phyloP scores from a whole-genome alignment of 2,113 vertebrate species.

The Eulacestoma nigropectus region DNA sequence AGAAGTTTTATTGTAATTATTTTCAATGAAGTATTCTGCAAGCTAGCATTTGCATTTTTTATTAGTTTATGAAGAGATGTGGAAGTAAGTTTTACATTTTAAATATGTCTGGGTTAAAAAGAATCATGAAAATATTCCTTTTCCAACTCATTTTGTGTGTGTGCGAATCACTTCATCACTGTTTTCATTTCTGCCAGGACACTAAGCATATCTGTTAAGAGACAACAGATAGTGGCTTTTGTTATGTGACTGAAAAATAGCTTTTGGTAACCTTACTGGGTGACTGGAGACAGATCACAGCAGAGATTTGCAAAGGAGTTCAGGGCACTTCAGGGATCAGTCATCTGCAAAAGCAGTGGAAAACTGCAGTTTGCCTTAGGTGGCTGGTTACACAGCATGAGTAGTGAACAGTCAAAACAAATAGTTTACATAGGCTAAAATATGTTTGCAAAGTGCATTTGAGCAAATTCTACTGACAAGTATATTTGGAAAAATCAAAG shows the following conservation, averaged over 20 bases:
- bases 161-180: not conserved
- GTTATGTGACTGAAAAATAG: not conserved
- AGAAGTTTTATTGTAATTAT: not conserved
- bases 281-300: constrained; percentile 7
- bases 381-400: not conserved
- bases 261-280: not conserved
- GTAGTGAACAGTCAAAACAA: constrained; percentile 47
- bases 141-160: not conserved
- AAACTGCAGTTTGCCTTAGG: constrained; percentile 42
- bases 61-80: not conserved
- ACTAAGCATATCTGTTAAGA: not conserved
- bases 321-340: not conserved
- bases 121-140: not conserved
- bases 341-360: constrained; percentile 31
- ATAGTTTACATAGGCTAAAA: constrained; percentile 27
- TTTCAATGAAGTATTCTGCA: not conserved
- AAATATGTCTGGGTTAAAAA: not conserved
- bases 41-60: not conserved
- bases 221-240: not conserved
- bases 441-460: not conserved
- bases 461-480: constrained; percentile 36
- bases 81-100: not conserved
- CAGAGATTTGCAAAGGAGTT: not conserved
- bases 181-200: not conserved
- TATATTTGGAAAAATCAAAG: constrained; percentile 15